A percentile compares a stretch with the other conserved stretches of the same genome.
Evolutionary conservation across 2,113 vertebrate genomes (phyloP).

Genomic region (Gallinago media): DNA sequence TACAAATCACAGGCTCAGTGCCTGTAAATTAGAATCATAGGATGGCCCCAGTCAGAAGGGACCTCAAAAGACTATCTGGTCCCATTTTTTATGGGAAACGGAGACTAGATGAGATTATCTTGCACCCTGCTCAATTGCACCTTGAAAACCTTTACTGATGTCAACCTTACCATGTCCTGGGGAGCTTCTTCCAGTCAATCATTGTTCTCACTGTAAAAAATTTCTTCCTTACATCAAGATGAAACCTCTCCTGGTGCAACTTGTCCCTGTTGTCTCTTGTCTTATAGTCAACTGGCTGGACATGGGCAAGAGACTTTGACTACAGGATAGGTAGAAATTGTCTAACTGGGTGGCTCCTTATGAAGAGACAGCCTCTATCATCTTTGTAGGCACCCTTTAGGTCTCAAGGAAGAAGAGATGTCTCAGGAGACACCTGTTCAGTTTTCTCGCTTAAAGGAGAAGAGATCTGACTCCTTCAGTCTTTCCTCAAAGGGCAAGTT

Average conservation of each 20-base stretch:
- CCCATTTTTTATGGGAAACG: not conserved
- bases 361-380: not conserved
- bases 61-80: not conserved
- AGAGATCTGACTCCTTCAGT: not conserved
- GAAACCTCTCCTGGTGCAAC: not conserved
- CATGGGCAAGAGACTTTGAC: too few species aligned
- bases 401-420: not conserved
- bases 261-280: not conserved
- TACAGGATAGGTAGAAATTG: too few species aligned
- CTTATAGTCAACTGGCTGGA: not conserved
- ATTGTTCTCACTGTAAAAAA: not conserved
- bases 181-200: not conserved
- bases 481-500: not conserved
- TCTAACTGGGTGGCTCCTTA: not conserved
- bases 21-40: not conserved
- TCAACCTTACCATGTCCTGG: accelerated
- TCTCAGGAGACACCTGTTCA: not conserved
- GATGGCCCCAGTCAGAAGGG: not conserved
- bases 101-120: not conserved
- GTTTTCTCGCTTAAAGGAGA: not conserved
- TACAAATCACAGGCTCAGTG: not conserved
- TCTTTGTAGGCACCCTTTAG: not conserved
- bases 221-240: not conserved
- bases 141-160: not conserved
- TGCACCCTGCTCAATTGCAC: not conserved